Evolutionary conservation across 2,888 invertebrate genomes (phyloP).

Genomic region (Lacanobia oleracea): DNA sequence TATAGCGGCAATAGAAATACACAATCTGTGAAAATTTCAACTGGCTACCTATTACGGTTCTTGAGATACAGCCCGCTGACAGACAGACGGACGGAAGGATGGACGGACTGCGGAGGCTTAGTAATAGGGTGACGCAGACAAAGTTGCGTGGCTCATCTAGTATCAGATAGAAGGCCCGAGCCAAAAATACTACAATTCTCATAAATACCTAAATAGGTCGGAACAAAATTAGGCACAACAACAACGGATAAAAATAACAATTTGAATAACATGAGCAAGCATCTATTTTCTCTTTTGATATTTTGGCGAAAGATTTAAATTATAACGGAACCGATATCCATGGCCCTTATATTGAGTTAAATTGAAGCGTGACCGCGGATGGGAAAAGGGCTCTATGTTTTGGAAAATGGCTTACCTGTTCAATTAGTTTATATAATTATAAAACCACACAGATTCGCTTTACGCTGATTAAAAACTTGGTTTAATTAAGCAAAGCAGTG

Average conservation of each 20-base stretch:
- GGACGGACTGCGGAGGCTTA: too few species aligned
- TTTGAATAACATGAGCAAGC: not conserved
- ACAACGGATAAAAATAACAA: not conserved
- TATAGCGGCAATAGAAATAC: too few species aligned
- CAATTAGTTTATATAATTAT: not conserved
- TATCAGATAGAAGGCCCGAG: too few species aligned
- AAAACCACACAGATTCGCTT: not conserved
- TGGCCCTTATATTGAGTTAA: not conserved
- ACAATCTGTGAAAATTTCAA: too few species aligned
- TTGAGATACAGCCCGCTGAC: too few species aligned
- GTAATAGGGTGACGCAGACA: too few species aligned
- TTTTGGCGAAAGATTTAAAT: constrained; percentile 9
- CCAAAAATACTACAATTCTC: too few species aligned
- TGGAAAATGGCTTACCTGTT: not conserved
- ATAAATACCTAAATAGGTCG: too few species aligned
- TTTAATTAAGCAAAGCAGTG: not conserved
- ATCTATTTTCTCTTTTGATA: constrained; percentile 2
- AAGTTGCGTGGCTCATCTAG: too few species aligned
- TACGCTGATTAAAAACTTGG: not conserved
- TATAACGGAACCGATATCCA: not conserved
- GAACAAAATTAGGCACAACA: too few species aligned
- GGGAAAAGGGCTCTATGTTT: not conserved
- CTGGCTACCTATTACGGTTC: too few species aligned
- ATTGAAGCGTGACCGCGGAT: constrained; percentile 4
- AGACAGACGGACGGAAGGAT: too few species aligned